These are phyloP conservation scores for Morpho achilles DNA, from an alignment of 2,888 invertebrate species.

Conservation along the genomic window DNA sequence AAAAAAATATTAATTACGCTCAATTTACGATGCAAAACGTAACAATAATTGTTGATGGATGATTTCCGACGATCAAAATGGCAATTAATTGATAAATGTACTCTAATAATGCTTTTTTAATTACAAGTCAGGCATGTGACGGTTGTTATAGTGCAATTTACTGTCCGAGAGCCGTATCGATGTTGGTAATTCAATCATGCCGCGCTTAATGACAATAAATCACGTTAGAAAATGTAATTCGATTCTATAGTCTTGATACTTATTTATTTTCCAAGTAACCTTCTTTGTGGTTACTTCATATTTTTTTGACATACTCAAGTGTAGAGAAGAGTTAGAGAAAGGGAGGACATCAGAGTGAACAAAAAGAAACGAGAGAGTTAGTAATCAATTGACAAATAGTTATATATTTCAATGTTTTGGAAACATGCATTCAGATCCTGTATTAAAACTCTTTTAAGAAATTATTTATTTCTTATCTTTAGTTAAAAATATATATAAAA, in stretches of 20 bases:
- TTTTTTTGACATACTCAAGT: too few relatives aligned
- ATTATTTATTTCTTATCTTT: too few relatives aligned
- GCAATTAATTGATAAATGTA: background rate
- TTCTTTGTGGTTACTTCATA: background rate
- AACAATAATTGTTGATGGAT: background rate
- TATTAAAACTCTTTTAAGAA: too few relatives aligned
- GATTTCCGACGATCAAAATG: background rate
- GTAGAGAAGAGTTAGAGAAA: too few relatives aligned
- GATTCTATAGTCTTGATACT: conserved; percentile 40
- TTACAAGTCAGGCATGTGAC: conserved; percentile 26
- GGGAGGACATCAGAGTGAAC: too few relatives aligned
- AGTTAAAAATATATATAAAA: too few relatives aligned
- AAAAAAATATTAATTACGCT: background rate
- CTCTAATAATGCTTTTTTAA: conserved; percentile 14
- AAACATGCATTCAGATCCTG: too few relatives aligned
- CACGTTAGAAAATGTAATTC: conserved; percentile 37
- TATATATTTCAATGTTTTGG: too few relatives aligned
- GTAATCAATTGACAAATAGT: too few relatives aligned
- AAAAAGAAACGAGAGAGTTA: too few relatives aligned
- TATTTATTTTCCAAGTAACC: background rate
- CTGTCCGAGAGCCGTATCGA: conserved; percentile 47
- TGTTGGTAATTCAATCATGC: conserved; percentile 53
- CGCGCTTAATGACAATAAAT: conserved; percentile 59
- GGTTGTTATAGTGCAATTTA: conserved; percentile 37
- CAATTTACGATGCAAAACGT: background rate